Evolutionary conservation across 2,797 vertebrate species (phyloP), one percentile per base, ranked within the genome.

Genomic region (Sphenopsis melanotis): DNA sequence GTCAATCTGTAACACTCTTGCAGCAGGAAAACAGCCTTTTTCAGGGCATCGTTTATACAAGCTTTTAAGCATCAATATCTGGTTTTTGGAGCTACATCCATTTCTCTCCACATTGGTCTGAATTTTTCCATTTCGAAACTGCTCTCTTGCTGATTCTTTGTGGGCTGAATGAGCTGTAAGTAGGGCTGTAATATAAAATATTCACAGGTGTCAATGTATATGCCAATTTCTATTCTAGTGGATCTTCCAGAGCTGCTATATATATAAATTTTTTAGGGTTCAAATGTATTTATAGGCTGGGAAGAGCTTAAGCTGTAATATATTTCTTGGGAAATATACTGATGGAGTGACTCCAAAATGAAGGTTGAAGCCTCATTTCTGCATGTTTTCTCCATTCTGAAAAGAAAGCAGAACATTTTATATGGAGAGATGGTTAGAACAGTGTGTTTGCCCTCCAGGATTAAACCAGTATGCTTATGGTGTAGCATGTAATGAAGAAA

Each of bases 401-500:
- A 96, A 96, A 87, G 59, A 82, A 94, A 96, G 68, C 78, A 90
- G 61, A 89, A 83, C 15, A 15, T 64, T 72, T 97, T 94, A 44
- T 93, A 52, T 44, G 71, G 81, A 91, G 81, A 92, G 92, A 78
- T 96, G 90, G 92, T 89, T 89, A 65, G 78, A 95, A 42, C 39
- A 42, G 41, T 44, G 66, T 84, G 80, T 93, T 89, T 95, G 93
- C 92, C 87, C 79, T 94, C 79, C 56, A 94, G 97, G 87, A 93
- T 93, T 91, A 91, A 96, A 87, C 91, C 95, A 96, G 95, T 72
- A 59, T 89, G 94, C 93, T 95, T 96, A 70, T 88, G 94, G 95
- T 92, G 60, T 86, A 66, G 81, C 93, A 79, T 52, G 89, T 97
- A 98, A 98, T 97, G 96, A 97, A 97, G 96, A 94, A 94, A 91